Evolutionary conservation across 2,797 vertebrate genomes (phyloP).

Genomic region (Protosalanx chinensis): DNA sequence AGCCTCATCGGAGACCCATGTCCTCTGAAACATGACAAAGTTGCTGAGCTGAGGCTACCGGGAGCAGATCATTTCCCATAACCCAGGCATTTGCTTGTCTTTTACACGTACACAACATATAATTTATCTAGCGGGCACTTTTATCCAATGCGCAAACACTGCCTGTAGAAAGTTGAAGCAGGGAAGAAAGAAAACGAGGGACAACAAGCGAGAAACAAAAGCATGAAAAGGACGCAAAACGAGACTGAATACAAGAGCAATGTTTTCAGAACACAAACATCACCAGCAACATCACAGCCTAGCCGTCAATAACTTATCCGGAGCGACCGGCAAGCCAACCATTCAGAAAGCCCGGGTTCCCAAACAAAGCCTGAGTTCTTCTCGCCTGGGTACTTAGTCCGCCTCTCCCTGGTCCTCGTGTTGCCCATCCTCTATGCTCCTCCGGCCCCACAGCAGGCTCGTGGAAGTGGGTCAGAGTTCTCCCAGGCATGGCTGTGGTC

Average conservation of each 20-base stretch:
- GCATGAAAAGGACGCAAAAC: conserved; percentile 20
- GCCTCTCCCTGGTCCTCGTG: not conserved
- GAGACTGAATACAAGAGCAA: conserved; percentile 8
- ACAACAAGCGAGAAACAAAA: not conserved
- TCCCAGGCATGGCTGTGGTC: conserved; percentile 32
- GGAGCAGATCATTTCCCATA: not conserved
- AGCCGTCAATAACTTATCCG: not conserved
- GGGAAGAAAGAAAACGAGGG: not conserved
- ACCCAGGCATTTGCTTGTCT: not conserved
- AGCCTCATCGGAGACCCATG: conserved; percentile 57
- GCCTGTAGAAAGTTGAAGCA: not conserved
- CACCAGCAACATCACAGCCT: not conserved
- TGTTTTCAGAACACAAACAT: conserved; percentile 24
- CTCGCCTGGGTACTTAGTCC: conserved; percentile 13
- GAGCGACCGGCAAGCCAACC: conserved; percentile 35
- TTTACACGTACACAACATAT: not conserved
- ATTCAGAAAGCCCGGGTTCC: conserved; percentile 14
- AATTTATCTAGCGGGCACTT: not conserved
- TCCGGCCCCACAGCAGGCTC: not conserved
- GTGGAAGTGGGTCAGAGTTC: conserved; percentile 14
- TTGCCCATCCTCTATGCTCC: not conserved
- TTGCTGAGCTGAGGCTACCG: conserved; percentile 46
- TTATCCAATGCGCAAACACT: not conserved
- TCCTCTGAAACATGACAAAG: conserved; percentile 49
- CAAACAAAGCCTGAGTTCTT: conserved; percentile 33